Conservation (phyloP, 1,140 invertebrate species). For the Andricus grossulariae region DNA sequence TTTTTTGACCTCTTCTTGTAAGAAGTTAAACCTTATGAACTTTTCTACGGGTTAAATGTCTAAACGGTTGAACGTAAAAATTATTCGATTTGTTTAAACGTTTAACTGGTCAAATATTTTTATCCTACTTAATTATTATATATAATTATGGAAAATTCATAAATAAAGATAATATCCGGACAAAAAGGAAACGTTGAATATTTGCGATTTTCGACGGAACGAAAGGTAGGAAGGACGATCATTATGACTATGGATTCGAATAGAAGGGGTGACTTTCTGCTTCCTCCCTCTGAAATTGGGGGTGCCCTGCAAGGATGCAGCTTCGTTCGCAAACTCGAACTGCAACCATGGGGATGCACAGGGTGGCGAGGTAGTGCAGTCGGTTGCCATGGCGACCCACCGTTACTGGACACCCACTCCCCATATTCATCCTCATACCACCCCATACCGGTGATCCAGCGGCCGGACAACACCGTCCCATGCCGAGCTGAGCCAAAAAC, state of each 20-base stretch:
- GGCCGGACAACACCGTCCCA: constrained; percentile 69
- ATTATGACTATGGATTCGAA: constrained; percentile 62
- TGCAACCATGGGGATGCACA: constrained; percentile 69
- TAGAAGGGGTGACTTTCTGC: constrained; percentile 62
- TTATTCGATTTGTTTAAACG: too few relatives aligned
- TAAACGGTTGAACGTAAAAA: too few relatives aligned
- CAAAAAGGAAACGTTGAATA: not conserved
- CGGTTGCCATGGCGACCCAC: constrained; percentile 74
- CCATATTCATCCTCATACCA: constrained; percentile 58
- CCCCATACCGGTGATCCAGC: constrained; percentile 62
- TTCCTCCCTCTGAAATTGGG: constrained; percentile 53
- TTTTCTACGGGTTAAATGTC: too few relatives aligned
- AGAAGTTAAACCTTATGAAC: too few relatives aligned
- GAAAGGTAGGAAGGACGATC: constrained; percentile 57
- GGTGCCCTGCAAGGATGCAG: constrained; percentile 62
- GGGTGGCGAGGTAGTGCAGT: constrained; percentile 72
- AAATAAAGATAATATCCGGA: not conserved
- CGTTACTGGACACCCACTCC: constrained; percentile 73
- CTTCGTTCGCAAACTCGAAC: constrained; percentile 69
- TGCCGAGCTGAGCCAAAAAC: constrained; percentile 71
- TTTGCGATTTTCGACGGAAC: constrained; percentile 25
- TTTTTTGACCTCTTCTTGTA: too few relatives aligned
- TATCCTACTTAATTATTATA: too few relatives aligned
- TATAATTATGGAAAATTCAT: too few relatives aligned
- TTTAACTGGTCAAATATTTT: too few relatives aligned